Percentiles rank a stretch among this genome's conserved stretches.
Conservation (phyloP, 92 coral and sea anemone genomes). For the Actinostola sp. region DNA sequence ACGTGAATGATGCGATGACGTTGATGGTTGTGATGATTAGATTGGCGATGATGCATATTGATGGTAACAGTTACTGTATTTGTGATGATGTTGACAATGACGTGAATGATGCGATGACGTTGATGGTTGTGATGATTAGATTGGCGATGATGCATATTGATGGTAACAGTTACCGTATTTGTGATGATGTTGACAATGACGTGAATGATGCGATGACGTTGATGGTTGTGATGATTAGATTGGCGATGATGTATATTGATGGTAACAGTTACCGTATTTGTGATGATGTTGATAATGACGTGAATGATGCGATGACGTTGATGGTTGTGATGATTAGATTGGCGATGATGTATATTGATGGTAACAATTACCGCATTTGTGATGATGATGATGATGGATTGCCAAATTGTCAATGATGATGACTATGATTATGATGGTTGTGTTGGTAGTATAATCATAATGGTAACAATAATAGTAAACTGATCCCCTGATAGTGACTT, state of each 20-base stretch:
- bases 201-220: not conserved
- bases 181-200: not conserved
- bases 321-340: not conserved
- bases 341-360: not conserved
- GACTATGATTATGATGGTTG: too few species aligned
- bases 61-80: not conserved
- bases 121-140: conserved; percentile 1
- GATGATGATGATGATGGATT: not conserved
- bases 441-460: too few species aligned
- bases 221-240: not conserved
- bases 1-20: not conserved
- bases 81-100: not conserved
- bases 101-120: not conserved
- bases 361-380: not conserved
- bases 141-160: not conserved
- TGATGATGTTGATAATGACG: not conserved
- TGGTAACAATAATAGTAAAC: too few species aligned
- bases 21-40: conserved; percentile 15
- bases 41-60: not conserved
- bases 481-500: too few species aligned
- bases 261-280: not conserved
- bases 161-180: too few species aligned
- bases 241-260: not conserved
- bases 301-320: not conserved
- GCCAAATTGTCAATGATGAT: too few species aligned